Evolutionary conservation across 2,888 invertebrate species (phyloP).

Genomic region (Tortricodes alternella): DNA sequence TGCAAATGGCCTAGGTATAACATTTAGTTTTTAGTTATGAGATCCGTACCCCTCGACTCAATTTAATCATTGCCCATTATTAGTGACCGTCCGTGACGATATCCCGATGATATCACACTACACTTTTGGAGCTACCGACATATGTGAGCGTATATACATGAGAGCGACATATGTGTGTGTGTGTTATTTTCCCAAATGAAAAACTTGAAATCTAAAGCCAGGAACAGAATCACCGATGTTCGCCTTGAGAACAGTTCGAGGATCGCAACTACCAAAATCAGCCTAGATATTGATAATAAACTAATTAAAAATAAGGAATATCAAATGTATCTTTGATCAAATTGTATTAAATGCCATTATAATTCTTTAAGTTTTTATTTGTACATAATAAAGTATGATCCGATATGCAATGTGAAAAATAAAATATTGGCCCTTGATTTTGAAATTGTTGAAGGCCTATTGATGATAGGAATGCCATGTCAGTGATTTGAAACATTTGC

Average conservation of each 20-base stretch:
- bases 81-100: too few species aligned
- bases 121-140: not conserved
- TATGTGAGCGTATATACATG: not conserved
- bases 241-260: conserved; percentile 17
- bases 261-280: conserved; percentile 3
- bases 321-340: not conserved
- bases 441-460: not conserved
- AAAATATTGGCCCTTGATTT: not conserved
- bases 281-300: not conserved
- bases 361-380: not conserved
- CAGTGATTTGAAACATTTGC: conserved; percentile 32
- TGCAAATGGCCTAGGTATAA: too few species aligned
- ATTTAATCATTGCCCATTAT: too few species aligned
- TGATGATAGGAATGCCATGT: too few species aligned
- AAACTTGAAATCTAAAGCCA: conserved; percentile 3
- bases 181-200: conserved; percentile 15
- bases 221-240: conserved; percentile 18
- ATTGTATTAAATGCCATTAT: not conserved
- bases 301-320: conserved; percentile 6
- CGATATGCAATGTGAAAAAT: not conserved
- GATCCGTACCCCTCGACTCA: too few species aligned
- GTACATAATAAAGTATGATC: not conserved
- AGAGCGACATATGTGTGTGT: too few species aligned
- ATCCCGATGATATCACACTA: not conserved
- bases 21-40: too few species aligned